Evolutionary conservation across 2,113 vertebrate genomes (phyloP).

Genomic region (Calyptommatus sinebrachiatus): DNA sequence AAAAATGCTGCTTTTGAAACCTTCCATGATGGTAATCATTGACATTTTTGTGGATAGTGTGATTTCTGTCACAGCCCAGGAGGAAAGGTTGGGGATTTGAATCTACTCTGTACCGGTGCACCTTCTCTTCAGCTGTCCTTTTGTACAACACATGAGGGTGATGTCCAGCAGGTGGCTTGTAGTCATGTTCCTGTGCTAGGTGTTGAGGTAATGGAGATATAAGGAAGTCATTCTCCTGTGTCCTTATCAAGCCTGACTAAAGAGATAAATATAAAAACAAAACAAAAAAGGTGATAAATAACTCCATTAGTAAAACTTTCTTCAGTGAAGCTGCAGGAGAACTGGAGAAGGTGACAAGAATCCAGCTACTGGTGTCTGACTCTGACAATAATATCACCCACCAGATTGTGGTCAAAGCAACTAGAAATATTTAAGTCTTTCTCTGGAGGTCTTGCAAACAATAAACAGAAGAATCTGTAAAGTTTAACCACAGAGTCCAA

Average conservation of each 20-base stretch:
- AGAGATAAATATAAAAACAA: conserved; percentile 58
- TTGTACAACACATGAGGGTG: conserved; percentile 92
- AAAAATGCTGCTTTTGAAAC: conserved; percentile 89
- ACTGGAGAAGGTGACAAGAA: too few relatives aligned
- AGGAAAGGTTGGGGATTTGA: conserved; percentile 39
- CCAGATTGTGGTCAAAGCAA: too few relatives aligned
- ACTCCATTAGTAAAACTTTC: background rate
- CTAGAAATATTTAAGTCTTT: too few relatives aligned
- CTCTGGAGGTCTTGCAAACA: too few relatives aligned
- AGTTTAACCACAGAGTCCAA: too few relatives aligned
- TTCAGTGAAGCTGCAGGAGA: background rate
- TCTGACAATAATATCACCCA: background rate
- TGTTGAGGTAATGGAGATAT: conserved; percentile 88
- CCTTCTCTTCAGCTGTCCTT: conserved; percentile 81
- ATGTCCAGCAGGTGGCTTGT: conserved; percentile 82
- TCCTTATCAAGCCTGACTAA: conserved; percentile 91
- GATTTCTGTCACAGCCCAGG: conserved; percentile 41
- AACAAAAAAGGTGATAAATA: conserved; percentile 6
- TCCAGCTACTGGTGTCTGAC: too few relatives aligned
- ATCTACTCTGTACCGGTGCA: conserved; percentile 62
- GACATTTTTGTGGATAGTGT: conserved; percentile 49
- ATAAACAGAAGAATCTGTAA: too few relatives aligned
- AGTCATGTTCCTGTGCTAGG: conserved; percentile 86
- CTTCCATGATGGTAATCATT: conserved; percentile 67
- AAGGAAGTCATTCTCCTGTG: conserved; percentile 85